phyloP scores from a whole-genome alignment of 2,888 invertebrate genomes.

The Invenusta paracnida region DNA sequence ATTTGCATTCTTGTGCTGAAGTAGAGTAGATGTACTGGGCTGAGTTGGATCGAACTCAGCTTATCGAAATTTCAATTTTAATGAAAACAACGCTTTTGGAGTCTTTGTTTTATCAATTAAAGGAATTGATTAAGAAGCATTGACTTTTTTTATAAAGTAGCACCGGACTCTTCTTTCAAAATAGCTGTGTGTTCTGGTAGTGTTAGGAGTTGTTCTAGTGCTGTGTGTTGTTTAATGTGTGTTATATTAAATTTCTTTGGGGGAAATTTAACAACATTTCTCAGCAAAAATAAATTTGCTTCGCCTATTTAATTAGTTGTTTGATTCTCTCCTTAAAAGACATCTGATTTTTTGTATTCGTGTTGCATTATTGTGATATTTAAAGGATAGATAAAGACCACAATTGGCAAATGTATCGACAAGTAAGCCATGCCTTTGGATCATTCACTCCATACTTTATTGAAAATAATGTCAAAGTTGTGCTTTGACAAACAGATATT shows the following conservation, averaged over 20 bases:
- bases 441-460: conserved; percentile 22
- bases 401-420: conserved; percentile 17
- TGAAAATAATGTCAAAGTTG: not conserved
- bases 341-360: not conserved
- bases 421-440: not conserved
- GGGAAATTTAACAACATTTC: not conserved
- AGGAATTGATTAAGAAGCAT: not conserved
- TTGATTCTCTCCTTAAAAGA: not conserved
- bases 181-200: not conserved
- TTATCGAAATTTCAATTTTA: not conserved
- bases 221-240: no score
- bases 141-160: no score
- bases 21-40: not conserved
- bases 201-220: not conserved
- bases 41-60: not conserved
- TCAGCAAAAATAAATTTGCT: not conserved
- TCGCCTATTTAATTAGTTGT: not conserved
- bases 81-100: not conserved
- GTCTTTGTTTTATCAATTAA: not conserved
- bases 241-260: no score
- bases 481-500: not conserved
- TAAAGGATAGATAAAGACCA: conserved; percentile 24
- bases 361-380: not conserved
- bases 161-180: no score
- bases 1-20: not conserved